These are phyloP conservation scores for Ammodytes marinus DNA, from an alignment of 2,113 vertebrate species.

Conservation along the genomic window DNA sequence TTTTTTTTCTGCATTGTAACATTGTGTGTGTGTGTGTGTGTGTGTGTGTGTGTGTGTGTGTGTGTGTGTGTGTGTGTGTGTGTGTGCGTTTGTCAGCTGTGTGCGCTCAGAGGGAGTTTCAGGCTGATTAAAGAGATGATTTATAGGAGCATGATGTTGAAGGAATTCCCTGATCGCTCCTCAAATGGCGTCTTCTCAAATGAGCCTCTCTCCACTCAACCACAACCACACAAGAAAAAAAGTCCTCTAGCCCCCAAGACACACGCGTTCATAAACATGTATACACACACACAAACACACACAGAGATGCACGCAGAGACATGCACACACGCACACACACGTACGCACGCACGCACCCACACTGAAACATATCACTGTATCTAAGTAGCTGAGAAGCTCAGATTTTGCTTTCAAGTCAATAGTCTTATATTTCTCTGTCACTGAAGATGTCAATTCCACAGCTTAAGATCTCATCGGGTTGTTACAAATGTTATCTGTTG, in stretches of 20 bases:
- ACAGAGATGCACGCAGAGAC: not conserved
- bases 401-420: slow-evolving; percentile 15
- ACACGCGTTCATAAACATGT: not conserved
- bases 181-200: slow-evolving; percentile 74
- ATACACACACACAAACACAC: not conserved
- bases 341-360: slow-evolving; percentile 1
- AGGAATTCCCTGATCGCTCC: slow-evolving; percentile 80
- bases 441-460: slow-evolving; percentile 43
- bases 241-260: slow-evolving; percentile 40
- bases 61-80: slow-evolving; percentile 56
- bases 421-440: slow-evolving; percentile 21
- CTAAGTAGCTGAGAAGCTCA: slow-evolving; percentile 2
- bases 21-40: slow-evolving; percentile 53
- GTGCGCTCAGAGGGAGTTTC: slow-evolving; percentile 69
- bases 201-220: slow-evolving; percentile 68
- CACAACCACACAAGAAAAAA: slow-evolving; percentile 49
- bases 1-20: slow-evolving; percentile 47
- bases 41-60: slow-evolving; percentile 58
- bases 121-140: slow-evolving; percentile 83
- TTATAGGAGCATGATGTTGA: slow-evolving; percentile 77
- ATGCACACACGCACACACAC: not conserved
- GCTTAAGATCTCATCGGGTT: too few species aligned
- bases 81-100: slow-evolving; percentile 69
- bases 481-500: slow-evolving; percentile 33
- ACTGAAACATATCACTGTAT: slow-evolving; percentile 12